Conservation (phyloP, 2,888 invertebrate genomes). For the Empis stercorea region DNA sequence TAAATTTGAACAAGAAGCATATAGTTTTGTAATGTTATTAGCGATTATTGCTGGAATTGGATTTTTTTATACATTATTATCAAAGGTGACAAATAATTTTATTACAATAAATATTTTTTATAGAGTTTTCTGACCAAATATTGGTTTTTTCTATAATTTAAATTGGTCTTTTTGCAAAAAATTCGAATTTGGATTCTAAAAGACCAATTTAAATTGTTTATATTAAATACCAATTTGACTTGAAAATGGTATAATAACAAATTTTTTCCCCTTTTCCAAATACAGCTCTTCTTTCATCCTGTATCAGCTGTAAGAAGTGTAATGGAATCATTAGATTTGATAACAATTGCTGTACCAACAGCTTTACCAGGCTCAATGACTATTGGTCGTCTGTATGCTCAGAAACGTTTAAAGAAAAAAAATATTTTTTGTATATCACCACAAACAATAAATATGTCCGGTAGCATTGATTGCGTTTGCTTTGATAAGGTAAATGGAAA, state of each 20-base stretch:
- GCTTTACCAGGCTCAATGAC: conserved; percentile 90
- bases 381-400: conserved; percentile 75
- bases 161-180: too few relatives aligned
- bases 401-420: conserved; percentile 59
- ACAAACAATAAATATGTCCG: conserved; percentile 76
- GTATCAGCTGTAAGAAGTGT: conserved; percentile 45
- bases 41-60: conserved; percentile 62
- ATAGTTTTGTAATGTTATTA: conserved; percentile 66
- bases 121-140: too few relatives aligned
- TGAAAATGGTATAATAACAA: too few relatives aligned
- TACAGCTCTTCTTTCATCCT: conserved; percentile 34
- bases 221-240: too few relatives aligned
- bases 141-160: too few relatives aligned
- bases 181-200: too few relatives aligned
- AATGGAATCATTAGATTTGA: conserved; percentile 67
- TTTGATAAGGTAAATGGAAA: conserved; percentile 57
- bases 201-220: too few relatives aligned
- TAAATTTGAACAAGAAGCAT: conserved; percentile 81
- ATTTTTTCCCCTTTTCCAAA: too few relatives aligned
- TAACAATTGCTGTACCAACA: conserved; percentile 84
- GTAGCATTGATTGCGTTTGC: conserved; percentile 68
- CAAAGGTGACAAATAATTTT: conserved; percentile 47
- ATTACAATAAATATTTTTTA: background rate
- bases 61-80: conserved; percentile 66
- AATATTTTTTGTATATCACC: conserved; percentile 79